Percentiles rank a stretch among this genome's conserved stretches.
Conservation (phyloP, 1,140 invertebrate genomes). For the Parapsyche elsis region DNA sequence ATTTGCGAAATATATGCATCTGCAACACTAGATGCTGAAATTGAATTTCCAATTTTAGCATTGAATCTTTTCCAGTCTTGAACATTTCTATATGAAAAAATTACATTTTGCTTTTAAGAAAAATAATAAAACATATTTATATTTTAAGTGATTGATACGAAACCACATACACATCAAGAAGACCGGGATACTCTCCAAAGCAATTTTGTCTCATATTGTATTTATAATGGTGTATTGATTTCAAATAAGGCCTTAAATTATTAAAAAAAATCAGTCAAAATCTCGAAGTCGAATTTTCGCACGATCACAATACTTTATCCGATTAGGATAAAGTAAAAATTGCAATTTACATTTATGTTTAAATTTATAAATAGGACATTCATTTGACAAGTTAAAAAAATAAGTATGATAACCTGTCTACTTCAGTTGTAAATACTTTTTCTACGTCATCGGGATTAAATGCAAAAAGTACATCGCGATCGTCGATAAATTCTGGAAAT, state of each 20-base stretch:
- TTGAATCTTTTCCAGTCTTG: background rate
- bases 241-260: conserved; percentile 6
- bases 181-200: background rate
- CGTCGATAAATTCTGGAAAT: background rate
- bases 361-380: no score
- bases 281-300: background rate
- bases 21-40: background rate
- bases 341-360: no score
- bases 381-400: no score
- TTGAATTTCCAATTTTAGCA: background rate
- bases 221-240: conserved; percentile 20
- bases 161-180: conserved; percentile 5
- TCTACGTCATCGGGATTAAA: conserved; percentile 1
- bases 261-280: no score
- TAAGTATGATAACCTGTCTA: no score
- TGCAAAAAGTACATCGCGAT: background rate
- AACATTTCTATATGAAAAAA: background rate
- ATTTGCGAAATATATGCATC: background rate
- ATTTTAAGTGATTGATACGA: background rate
- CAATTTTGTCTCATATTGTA: background rate
- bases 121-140: no score
- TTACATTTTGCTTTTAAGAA: background rate
- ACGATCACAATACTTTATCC: background rate
- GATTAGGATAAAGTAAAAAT: no score
- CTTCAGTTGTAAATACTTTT: background rate